Conservation (phyloP, 2,113 vertebrate genomes). For the Alethe diademata region DNA sequence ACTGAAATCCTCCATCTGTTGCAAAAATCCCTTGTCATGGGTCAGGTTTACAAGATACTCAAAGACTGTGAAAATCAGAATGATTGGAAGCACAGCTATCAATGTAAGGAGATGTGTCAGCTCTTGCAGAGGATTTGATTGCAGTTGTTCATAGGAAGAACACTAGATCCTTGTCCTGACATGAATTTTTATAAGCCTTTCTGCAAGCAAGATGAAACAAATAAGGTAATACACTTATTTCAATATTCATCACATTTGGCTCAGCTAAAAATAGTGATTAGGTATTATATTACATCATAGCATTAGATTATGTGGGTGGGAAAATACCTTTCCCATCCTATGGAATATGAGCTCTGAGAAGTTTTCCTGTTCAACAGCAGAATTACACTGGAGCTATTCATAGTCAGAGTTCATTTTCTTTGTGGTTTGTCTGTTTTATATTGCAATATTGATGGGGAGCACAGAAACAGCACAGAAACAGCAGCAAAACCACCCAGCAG, state of each 20-base stretch:
- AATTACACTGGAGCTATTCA: neutral
- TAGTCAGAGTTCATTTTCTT: neutral
- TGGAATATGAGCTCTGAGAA: neutral
- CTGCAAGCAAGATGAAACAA: neutral
- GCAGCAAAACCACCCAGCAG: neutral
- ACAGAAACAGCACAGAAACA: neutral
- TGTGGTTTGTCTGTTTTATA: neutral
- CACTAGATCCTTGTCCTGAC: neutral
- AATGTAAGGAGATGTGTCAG: constrained; percentile 13
- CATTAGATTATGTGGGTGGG: neutral
- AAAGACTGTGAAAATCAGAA: neutral
- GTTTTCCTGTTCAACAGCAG: neutral
- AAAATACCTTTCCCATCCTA: neutral
- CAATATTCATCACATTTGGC: neutral
- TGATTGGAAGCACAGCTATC: neutral
- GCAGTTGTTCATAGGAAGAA: constrained; percentile 1
- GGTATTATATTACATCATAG: neutral
- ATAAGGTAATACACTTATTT: neutral
- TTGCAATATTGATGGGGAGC: neutral
- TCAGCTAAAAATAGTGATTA: neutral
- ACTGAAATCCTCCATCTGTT: neutral
- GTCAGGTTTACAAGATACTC: neutral
- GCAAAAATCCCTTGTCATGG: neutral
- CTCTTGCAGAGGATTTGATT: neutral
- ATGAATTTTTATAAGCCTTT: constrained; percentile 35